Evolutionary conservation across 23 tunicate genomes (phyloP).

Genomic region (Clavelina lepadiformis): DNA sequence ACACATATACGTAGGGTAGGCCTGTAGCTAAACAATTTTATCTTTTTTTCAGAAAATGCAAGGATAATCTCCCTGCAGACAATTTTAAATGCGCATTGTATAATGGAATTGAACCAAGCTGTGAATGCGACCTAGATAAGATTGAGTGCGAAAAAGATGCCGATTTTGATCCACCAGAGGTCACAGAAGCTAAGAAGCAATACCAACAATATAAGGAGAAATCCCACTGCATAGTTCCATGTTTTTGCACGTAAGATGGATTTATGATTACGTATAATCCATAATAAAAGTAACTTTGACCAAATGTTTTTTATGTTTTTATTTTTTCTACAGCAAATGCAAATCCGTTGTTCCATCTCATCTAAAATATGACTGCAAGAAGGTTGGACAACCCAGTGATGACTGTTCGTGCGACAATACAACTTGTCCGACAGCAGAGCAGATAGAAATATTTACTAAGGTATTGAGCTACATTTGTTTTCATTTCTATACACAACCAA

Average conservation of each 20-base stretch:
- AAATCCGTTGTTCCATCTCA: constrained; percentile 5
- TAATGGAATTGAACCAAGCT: constrained; percentile 17
- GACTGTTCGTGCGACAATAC: constrained; percentile 29
- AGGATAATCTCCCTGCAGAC: constrained; percentile 1
- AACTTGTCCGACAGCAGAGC: constrained; percentile 20
- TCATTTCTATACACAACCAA: no score
- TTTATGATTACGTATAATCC: background rate
- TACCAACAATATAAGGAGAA: background rate
- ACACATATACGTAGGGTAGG: background rate
- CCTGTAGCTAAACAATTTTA: background rate
- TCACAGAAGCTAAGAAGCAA: constrained; percentile 5
- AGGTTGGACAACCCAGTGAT: constrained; percentile 1
- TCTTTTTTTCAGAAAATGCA: constrained; percentile 31
- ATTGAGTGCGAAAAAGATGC: constrained; percentile 17
- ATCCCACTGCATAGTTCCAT: constrained; percentile 23
- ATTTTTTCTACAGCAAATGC: constrained; percentile 25
- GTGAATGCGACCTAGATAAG: constrained; percentile 21
- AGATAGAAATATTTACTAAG: constrained; percentile 3
- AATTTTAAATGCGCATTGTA: constrained; percentile 12
- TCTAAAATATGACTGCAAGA: constrained; percentile 5
- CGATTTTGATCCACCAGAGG: background rate
- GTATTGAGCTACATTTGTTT: constrained; percentile 3
- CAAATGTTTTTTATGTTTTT: background rate
- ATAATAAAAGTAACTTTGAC: no score
- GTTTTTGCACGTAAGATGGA: constrained; percentile 25